phyloP scores from a whole-genome alignment of 2,888 invertebrate species.

The Amaurobius ferox region DNA sequence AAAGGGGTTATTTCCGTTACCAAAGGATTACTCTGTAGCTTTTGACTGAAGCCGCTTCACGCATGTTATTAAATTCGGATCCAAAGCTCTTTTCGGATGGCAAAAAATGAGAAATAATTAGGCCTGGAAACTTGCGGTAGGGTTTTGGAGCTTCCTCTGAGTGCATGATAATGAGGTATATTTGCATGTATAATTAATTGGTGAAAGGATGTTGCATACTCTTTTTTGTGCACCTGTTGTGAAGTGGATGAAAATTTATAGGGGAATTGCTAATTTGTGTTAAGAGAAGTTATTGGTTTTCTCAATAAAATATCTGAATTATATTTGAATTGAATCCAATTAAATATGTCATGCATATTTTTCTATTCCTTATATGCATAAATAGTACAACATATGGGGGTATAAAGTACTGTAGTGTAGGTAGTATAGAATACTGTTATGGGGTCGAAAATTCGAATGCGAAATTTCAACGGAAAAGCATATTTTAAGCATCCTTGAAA shows the following conservation, averaged over 20 bases:
- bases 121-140: neutral
- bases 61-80: constrained; percentile 44
- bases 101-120: constrained; percentile 8
- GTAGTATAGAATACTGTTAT: too few relatives aligned
- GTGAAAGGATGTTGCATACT: neutral
- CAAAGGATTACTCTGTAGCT: constrained; percentile 39
- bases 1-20: constrained; percentile 50
- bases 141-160: neutral
- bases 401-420: too few relatives aligned
- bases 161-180: constrained; percentile 6
- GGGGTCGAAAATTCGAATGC: too few relatives aligned
- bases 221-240: neutral
- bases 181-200: constrained; percentile 16
- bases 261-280: too few relatives aligned
- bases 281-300: too few relatives aligned
- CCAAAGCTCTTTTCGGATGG: neutral
- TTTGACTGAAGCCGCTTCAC: constrained; percentile 34
- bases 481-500: too few relatives aligned
- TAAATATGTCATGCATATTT: too few relatives aligned
- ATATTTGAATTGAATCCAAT: too few relatives aligned
- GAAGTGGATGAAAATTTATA: neutral
- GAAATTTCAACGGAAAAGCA: too few relatives aligned
- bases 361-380: too few relatives aligned
- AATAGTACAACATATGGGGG: too few relatives aligned
- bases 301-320: too few relatives aligned